These are phyloP conservation scores for Rhadina sibilatrix DNA, from an alignment of 2,113 vertebrate species.

Conservation along the genomic window DNA sequence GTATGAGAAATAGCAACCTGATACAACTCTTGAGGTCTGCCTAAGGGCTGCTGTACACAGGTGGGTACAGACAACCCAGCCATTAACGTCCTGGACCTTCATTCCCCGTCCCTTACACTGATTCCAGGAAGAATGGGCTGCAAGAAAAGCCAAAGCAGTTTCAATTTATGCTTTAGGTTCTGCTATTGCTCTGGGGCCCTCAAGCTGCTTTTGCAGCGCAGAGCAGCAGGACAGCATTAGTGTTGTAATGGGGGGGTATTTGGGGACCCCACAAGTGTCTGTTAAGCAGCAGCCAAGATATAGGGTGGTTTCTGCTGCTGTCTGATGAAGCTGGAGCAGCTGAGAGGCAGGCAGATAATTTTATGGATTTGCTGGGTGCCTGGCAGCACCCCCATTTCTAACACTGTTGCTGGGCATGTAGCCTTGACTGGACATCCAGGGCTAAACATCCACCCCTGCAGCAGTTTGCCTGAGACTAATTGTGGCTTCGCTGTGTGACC, in stretches of 20 bases:
- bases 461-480: background rate
- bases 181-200: background rate
- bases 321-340: background rate
- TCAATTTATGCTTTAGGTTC: background rate
- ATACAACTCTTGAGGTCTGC: background rate
- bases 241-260: background rate
- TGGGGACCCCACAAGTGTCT: background rate
- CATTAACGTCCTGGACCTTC: background rate
- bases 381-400: background rate
- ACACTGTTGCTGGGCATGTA: background rate
- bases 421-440: background rate
- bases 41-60: background rate
- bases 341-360: background rate
- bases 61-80: background rate
- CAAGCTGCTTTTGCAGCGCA: background rate
- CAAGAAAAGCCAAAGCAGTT: background rate
- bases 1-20: background rate
- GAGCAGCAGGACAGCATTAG: background rate
- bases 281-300: background rate
- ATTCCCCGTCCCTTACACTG: background rate
- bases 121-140: background rate
- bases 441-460: background rate
- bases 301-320: background rate
- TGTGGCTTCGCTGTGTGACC: background rate
- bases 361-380: fast-evolving